Conservation (phyloP, 2,888 invertebrate genomes). For the Trichogramma evanescens region DNA sequence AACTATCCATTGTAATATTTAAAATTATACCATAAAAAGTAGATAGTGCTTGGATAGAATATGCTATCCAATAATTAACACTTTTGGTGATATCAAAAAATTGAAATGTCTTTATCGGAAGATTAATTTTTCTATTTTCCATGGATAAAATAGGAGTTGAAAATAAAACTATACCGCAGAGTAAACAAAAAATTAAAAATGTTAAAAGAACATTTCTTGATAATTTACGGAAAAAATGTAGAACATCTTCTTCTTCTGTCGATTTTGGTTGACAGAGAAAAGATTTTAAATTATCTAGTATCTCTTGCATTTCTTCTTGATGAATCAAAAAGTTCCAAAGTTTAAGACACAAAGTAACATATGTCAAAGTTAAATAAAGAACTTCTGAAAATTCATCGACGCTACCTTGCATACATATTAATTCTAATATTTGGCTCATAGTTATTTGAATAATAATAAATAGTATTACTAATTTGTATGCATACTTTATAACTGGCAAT, state of each 20-base stretch:
- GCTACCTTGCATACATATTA: not conserved
- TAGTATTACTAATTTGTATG: not conserved
- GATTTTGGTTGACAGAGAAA: constrained; percentile 3
- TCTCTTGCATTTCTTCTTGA: not conserved
- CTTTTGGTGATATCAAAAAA: not conserved
- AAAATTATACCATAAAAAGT: not conserved
- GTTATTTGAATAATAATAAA: not conserved
- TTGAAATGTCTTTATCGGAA: constrained; percentile 1
- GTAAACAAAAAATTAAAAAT: too few species aligned
- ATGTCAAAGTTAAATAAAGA: constrained; percentile 3
- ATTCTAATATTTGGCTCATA: not conserved
- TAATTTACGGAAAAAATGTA: too few species aligned
- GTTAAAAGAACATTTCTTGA: too few species aligned
- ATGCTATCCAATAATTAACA: not conserved
- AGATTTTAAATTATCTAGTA: not conserved
- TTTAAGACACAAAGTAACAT: constrained; percentile 3
- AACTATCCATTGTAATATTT: not conserved
- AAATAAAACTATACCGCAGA: too few species aligned
- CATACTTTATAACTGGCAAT: not conserved
- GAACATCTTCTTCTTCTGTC: not conserved
- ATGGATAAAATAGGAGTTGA: too few species aligned
- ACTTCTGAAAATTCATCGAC: constrained; percentile 1
- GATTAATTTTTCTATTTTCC: not conserved
- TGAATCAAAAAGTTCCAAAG: not conserved
- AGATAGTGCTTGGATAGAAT: not conserved